Evolutionary conservation across 2,113 vertebrate genomes (phyloP).

Genomic region (Bettongia penicillata): DNA sequence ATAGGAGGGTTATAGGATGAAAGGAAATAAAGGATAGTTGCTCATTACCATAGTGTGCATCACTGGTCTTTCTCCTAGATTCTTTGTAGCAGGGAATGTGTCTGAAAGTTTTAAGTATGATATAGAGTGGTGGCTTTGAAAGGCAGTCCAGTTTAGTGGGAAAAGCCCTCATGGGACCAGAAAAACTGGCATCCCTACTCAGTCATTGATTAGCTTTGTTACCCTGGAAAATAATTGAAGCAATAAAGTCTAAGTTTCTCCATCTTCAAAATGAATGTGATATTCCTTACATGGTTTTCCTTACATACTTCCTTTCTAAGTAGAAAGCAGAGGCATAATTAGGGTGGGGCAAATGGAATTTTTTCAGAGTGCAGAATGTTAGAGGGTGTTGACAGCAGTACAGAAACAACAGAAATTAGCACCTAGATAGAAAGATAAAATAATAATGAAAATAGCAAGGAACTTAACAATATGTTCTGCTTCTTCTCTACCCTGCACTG

Average conservation of each 20-base stretch:
- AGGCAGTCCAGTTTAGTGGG: not conserved
- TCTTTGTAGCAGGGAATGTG: not conserved
- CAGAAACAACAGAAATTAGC: not conserved
- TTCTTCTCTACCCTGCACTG: not conserved
- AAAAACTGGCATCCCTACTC: not conserved
- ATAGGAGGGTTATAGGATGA: not conserved
- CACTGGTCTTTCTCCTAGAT: not conserved
- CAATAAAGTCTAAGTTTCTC: not conserved
- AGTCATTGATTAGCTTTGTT: not conserved
- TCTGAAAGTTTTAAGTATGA: not conserved
- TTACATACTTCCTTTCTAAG: not conserved
- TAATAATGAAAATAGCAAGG: not conserved
- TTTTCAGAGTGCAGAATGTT: not conserved
- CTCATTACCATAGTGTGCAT: not conserved
- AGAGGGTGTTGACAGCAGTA: not conserved
- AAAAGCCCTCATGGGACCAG: not conserved
- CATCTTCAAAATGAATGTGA: not conserved
- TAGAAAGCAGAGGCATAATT: not conserved
- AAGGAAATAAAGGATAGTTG: not conserved
- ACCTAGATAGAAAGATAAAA: not conserved
- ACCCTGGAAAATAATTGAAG: not conserved
- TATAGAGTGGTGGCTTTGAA: not conserved
- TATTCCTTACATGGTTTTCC: not conserved
- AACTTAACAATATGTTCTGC: not conserved
- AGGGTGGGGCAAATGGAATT: not conserved